Base-by-base conservation (phyloP, 2,113 vertebrate species). In the Stigmatopora nigra region DNA sequence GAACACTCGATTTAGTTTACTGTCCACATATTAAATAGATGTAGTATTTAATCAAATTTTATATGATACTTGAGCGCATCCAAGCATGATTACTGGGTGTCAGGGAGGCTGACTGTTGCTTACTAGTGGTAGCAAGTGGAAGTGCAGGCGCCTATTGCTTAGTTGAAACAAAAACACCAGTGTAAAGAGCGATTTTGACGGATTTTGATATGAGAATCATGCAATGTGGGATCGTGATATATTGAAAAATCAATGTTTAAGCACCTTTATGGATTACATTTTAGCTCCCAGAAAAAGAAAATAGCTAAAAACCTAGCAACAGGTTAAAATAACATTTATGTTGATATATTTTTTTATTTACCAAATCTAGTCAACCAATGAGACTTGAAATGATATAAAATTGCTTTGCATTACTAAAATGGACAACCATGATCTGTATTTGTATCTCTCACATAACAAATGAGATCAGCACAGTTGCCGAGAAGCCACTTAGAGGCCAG, bases 401-500 rank as follows among this genome's bases (percentile, higher is more conserved):
- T 4, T 41, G 9, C 7, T 41, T 1, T 41, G 9, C 48, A 51
- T 51, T 7, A 9, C 17, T 17, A 7, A 19, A n/a, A 51, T 20
- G 22, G 22, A 22, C 51, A 53, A 14, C 13, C 13, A 13, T 56
- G 53, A 31, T 56, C 53, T 22, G 31, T 31, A 7, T 56, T 25
- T 15, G 53, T 31, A 13, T 16, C 53, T 56, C 53, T 53, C 51
- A n/a, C 10, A 11, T 60, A 41, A 13, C 10, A 72, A 65, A 69
- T 70, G 22, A 60, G 22, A 17, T 52, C 41, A 59, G 46, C 63
- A 77, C 41, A 14, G 66, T 62, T 71, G 72, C 72, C 51, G 72
- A 45, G 46, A 73, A 70, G 68, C 60, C 69, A 74, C 71, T 69
- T 52, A 69, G 58, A 77, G 69, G 64, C 66, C 75, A 72, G 68